Percentiles rank a stretch among this genome's conserved stretches.
Conservation (phyloP, 2,797 vertebrate species). For the Holocentrus rufus region DNA sequence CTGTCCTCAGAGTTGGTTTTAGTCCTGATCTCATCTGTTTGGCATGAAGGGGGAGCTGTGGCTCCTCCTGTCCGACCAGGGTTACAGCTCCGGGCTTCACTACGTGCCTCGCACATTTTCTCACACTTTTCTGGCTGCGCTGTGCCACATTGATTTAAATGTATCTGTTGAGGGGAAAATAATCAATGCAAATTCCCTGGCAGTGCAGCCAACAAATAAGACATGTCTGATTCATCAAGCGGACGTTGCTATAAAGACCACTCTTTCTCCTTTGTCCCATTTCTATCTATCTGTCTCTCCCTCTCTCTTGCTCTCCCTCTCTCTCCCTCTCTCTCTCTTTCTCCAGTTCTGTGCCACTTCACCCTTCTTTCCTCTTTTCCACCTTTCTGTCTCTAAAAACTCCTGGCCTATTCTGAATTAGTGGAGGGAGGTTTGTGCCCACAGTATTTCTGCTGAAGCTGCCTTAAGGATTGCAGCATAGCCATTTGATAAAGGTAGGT, state of each 20-base stretch:
- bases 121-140: slow-evolving; percentile 84
- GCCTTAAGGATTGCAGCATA: slow-evolving; percentile 85
- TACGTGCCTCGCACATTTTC: slow-evolving; percentile 77
- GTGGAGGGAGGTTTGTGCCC: slow-evolving; percentile 86
- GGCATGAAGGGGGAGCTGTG: slow-evolving; percentile 98
- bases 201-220: slow-evolving; percentile 86
- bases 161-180: slow-evolving; percentile 93
- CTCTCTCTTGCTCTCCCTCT: slow-evolving; percentile 67
- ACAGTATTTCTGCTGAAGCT: slow-evolving; percentile 82
- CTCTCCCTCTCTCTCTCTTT: slow-evolving; percentile 25
- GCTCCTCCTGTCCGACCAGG: slow-evolving; percentile 86
- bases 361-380: slow-evolving; percentile 78
- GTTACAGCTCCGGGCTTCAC: slow-evolving; percentile 73
- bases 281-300: slow-evolving; percentile 50
- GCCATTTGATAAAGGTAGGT: slow-evolving; percentile 87
- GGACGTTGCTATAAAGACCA: slow-evolving; percentile 90
- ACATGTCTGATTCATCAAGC: slow-evolving; percentile 92
- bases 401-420: slow-evolving; percentile 85
- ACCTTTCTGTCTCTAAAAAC: slow-evolving; percentile 79
- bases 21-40: slow-evolving; percentile 83
- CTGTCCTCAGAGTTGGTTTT: slow-evolving; percentile 54
- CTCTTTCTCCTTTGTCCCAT: slow-evolving; percentile 76
- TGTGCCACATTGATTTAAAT: slow-evolving; percentile 92
- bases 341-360: slow-evolving; percentile 77
- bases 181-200: slow-evolving; percentile 98